Conservation (phyloP, 1,140 invertebrate species). For the Cherax destructor region DNA sequence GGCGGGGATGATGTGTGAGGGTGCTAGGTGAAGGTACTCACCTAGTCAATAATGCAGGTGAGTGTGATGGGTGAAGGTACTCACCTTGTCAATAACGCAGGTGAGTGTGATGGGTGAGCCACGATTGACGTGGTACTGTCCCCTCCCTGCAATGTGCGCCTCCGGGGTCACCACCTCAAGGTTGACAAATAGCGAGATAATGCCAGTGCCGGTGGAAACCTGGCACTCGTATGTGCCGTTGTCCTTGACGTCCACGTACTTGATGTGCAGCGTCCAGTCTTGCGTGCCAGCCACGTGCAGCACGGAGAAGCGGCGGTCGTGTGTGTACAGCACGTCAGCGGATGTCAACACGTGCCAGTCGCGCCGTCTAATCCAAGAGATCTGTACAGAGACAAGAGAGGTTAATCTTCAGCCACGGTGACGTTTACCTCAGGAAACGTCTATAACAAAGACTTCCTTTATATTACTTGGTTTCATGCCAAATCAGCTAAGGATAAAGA, state of each 20-base stretch:
- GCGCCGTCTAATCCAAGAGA: constrained; percentile 91
- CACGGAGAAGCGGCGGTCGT: constrained; percentile 91
- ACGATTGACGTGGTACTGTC: constrained; percentile 91
- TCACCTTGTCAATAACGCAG: constrained; percentile 86
- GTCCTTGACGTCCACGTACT: constrained; percentile 92
- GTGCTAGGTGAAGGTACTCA: background rate
- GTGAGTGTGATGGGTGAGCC: constrained; percentile 92
- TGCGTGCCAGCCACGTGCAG: constrained; percentile 83
- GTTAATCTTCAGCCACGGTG: too few species aligned
- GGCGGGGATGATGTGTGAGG: constrained; percentile 86
- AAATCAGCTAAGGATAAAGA: too few species aligned
- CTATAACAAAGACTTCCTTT: too few species aligned
- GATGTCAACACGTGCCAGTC: constrained; percentile 96
- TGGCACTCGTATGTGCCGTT: constrained; percentile 97
- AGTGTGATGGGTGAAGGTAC: constrained; percentile 83
- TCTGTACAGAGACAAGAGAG: constrained; percentile 77
- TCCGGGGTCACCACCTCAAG: constrained; percentile 91
- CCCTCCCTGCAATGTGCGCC: constrained; percentile 88
- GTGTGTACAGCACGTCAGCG: constrained; percentile 91
- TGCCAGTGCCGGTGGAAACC: constrained; percentile 90
- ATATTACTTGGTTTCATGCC: too few species aligned
- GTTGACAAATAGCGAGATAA: constrained; percentile 90
- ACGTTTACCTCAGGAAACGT: too few species aligned
- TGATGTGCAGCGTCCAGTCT: constrained; percentile 95
- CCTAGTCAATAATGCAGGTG: constrained; percentile 89